These are phyloP conservation scores for Atta texana DNA, from an alignment of 1,140 invertebrate genomes.

Conservation along the genomic window DNA sequence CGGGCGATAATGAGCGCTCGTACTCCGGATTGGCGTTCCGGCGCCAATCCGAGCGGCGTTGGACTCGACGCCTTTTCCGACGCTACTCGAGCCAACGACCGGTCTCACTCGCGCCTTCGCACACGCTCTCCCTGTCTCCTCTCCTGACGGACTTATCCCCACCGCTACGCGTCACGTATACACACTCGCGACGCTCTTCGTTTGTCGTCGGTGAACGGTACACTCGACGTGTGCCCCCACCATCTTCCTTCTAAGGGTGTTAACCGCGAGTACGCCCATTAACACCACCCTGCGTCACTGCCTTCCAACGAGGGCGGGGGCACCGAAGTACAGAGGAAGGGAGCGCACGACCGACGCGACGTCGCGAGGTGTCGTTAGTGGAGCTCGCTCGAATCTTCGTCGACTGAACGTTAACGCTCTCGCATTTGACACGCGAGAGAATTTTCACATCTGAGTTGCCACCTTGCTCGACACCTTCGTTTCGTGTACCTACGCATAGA, in stretches of 20 bases:
- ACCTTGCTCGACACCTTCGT: conserved; percentile 44
- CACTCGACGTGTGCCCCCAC: conserved; percentile 25
- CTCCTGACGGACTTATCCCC: conserved; percentile 61
- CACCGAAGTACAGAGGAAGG: conserved; percentile 14
- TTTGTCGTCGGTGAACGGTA: conserved; percentile 17
- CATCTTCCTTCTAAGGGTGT: conserved; percentile 79
- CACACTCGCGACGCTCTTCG: conserved; percentile 56
- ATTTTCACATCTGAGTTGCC: conserved; percentile 62
- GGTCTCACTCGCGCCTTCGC: conserved; percentile 44
- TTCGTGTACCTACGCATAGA: not conserved
- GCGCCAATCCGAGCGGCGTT: conserved; percentile 85
- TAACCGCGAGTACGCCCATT: conserved; percentile 86
- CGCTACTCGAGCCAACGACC: conserved; percentile 68
- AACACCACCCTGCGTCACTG: conserved; percentile 81
- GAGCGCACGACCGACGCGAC: conserved; percentile 64
- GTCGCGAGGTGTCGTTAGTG: conserved; percentile 66
- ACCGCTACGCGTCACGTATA: conserved; percentile 31
- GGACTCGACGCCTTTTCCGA: conserved; percentile 85
- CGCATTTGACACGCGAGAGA: conserved; percentile 65
- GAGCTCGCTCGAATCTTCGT: conserved; percentile 64
- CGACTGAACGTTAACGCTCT: conserved; percentile 55
- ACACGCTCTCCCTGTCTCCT: conserved; percentile 31
- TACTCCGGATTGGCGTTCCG: conserved; percentile 84
- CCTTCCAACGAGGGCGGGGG: conserved; percentile 65
- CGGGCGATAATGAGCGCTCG: conserved; percentile 85